A percentile compares a stretch with the other conserved stretches of the same genome.
phyloP scores from a whole-genome alignment of 2,888 invertebrate genomes.

The Heliconius sara region DNA sequence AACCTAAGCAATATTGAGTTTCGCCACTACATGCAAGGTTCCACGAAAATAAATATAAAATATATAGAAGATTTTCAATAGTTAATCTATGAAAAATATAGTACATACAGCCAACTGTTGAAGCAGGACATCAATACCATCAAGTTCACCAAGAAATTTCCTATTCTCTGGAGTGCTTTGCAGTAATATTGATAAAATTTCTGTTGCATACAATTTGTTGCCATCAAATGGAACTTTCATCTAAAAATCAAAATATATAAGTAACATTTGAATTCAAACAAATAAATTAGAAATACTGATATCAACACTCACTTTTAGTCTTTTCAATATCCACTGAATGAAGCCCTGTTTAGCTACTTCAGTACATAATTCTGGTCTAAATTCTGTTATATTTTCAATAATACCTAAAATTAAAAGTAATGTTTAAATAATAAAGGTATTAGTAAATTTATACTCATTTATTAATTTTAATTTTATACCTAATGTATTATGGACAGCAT shows the following conservation, averaged over 20 bases:
- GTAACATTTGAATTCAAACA: conserved; percentile 2
- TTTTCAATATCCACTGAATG: conserved; percentile 94
- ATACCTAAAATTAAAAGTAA: conserved; percentile 84
- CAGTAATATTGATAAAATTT: conserved; percentile 96
- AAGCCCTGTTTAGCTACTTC: conserved; percentile 96
- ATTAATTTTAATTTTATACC: conserved; percentile 70
- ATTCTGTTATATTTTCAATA: conserved; percentile 97
- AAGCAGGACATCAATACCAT: conserved; percentile 97
- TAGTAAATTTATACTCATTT: background rate
- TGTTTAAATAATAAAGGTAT: background rate
- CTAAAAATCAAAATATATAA: conserved; percentile 55
- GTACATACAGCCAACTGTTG: conserved; percentile 93
- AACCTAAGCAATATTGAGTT: no score
- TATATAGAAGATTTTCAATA: no score
- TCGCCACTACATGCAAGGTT: no score
- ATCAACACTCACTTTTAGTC: conserved; percentile 86
- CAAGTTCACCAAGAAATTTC: conserved; percentile 92
- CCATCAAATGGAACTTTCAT: conserved; percentile 95
- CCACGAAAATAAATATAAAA: no score
- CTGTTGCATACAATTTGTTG: conserved; percentile 97
- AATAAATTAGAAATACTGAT: background rate
- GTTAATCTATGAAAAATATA: background rate
- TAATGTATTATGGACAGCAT: conserved; percentile 97
- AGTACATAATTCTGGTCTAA: conserved; percentile 91
- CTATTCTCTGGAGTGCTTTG: conserved; percentile 95